A percentile compares a stretch with the other conserved stretches of the same genome.
Conservation (phyloP, 92 coral and sea anemone species). For the Zoanthus sociatus region DNA sequence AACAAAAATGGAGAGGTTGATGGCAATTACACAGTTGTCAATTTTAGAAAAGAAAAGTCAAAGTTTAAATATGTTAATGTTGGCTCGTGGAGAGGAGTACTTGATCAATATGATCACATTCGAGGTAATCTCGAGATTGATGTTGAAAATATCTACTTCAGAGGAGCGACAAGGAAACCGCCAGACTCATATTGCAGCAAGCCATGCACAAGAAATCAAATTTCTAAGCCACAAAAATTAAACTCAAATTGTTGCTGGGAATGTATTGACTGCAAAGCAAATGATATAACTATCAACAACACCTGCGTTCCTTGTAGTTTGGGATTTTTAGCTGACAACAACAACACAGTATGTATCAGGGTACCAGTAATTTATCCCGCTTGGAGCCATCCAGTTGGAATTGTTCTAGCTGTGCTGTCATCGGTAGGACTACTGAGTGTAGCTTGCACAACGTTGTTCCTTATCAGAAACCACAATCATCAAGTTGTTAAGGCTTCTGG, state of each 20-base stretch:
- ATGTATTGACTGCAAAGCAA: slow-evolving; percentile 39
- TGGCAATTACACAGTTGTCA: slow-evolving; percentile 59
- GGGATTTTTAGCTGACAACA: slow-evolving; percentile 37
- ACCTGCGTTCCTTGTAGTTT: slow-evolving; percentile 47
- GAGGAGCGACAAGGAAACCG: background rate
- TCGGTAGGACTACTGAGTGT: slow-evolving; percentile 15
- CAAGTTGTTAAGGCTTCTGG: slow-evolving; percentile 58
- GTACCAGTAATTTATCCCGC: slow-evolving; percentile 44
- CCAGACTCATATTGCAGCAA: slow-evolving; percentile 59
- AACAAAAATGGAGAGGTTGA: slow-evolving; percentile 60
- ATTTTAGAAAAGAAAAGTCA: slow-evolving; percentile 37
- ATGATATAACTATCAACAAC: slow-evolving; percentile 53
- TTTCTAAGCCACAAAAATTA: slow-evolving; percentile 15
- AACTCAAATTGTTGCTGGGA: slow-evolving; percentile 58
- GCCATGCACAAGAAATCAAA: slow-evolving; percentile 37
- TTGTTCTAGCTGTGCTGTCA: slow-evolving; percentile 24
- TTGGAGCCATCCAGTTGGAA: slow-evolving; percentile 35
- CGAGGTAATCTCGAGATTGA: slow-evolving; percentile 47
- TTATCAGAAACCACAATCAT: slow-evolving; percentile 21
- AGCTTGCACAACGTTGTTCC: slow-evolving; percentile 28
- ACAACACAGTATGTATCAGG: slow-evolving; percentile 30
- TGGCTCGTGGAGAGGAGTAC: slow-evolving; percentile 55
- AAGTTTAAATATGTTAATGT: slow-evolving; percentile 39
- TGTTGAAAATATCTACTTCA: slow-evolving; percentile 42
- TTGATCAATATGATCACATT: slow-evolving; percentile 45